Evolutionary conservation across 2,797 vertebrate species (phyloP).

Genomic region (Lagodon rhomboides): DNA sequence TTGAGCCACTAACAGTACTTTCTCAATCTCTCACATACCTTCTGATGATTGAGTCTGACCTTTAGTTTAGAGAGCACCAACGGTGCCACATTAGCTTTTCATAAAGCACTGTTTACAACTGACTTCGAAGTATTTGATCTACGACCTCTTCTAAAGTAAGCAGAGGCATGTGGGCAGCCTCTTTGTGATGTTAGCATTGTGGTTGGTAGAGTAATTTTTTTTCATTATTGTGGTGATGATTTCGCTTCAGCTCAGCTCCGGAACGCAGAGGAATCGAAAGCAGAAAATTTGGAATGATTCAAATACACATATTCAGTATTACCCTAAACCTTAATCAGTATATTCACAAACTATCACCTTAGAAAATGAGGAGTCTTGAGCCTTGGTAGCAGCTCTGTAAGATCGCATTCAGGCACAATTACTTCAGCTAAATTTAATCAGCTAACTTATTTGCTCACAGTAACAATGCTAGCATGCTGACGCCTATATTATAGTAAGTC

Average conservation of each 20-base stretch:
- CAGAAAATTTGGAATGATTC: not conserved
- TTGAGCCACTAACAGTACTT: slow-evolving; percentile 46
- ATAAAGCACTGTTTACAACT: slow-evolving; percentile 10
- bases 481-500: too few relatives aligned
- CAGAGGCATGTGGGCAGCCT: slow-evolving; percentile 7
- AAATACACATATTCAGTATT: too few relatives aligned
- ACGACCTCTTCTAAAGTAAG: slow-evolving; percentile 16
- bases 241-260: not conserved
- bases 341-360: not conserved
- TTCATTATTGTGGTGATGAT: not conserved
- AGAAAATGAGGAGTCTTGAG: not conserved
- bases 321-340: too few relatives aligned
- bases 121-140: slow-evolving; percentile 6
- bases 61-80: slow-evolving; percentile 43
- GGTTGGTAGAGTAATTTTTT: not conserved
- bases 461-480: too few relatives aligned
- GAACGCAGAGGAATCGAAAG: not conserved
- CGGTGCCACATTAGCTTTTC: slow-evolving; percentile 3
- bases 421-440: not conserved
- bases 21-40: slow-evolving; percentile 9
- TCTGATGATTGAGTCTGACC: slow-evolving; percentile 35
- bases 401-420: not conserved
- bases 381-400: not conserved
- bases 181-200: not conserved
- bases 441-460: too few relatives aligned